Evolutionary conservation across 2,113 vertebrate genomes (phyloP).

Genomic region (Amphiprion ocellaris): DNA sequence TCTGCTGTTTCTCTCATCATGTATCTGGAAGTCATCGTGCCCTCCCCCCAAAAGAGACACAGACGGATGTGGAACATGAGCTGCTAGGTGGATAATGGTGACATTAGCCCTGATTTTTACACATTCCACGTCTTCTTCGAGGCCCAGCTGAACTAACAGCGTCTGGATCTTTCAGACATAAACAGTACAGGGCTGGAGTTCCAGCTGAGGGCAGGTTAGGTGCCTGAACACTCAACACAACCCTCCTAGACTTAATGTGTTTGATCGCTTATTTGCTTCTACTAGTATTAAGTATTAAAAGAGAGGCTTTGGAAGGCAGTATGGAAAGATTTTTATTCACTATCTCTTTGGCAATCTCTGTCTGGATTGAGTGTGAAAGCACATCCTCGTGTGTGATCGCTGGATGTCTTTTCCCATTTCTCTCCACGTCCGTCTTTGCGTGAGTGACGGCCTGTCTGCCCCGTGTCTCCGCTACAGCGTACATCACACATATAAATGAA

Average conservation of each 20-base stretch:
- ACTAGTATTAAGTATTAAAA: conserved; percentile 22
- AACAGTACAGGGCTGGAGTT: neutral
- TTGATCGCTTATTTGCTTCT: conserved; percentile 37
- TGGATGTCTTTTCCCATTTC: conserved; percentile 69
- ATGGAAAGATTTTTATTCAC: conserved; percentile 50
- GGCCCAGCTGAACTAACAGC: conserved; percentile 47
- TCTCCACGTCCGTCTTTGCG: conserved; percentile 71
- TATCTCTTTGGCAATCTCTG: conserved; percentile 48
- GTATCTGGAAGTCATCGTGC: conserved; percentile 40
- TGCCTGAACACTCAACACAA: conserved; percentile 34
- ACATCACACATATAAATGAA: conserved; percentile 30
- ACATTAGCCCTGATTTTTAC: conserved; percentile 18
- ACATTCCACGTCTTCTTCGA: conserved; percentile 17
- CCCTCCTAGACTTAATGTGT: conserved; percentile 31
- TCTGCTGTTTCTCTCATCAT: conserved; percentile 30
- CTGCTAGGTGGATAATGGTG: conserved; percentile 6
- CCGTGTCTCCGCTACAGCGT: conserved; percentile 20
- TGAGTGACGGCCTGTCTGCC: conserved; percentile 52
- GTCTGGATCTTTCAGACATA: conserved; percentile 4
- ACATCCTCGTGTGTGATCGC: conserved; percentile 69
- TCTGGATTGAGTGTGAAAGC: conserved; percentile 67
- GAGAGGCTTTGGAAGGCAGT: conserved; percentile 10
- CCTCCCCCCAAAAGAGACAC: neutral
- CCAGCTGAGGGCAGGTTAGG: conserved; percentile 16
- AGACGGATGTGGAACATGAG: conserved; percentile 20